Conservation (phyloP, 2,113 vertebrate species). For the Nerophis ophidion region DNA sequence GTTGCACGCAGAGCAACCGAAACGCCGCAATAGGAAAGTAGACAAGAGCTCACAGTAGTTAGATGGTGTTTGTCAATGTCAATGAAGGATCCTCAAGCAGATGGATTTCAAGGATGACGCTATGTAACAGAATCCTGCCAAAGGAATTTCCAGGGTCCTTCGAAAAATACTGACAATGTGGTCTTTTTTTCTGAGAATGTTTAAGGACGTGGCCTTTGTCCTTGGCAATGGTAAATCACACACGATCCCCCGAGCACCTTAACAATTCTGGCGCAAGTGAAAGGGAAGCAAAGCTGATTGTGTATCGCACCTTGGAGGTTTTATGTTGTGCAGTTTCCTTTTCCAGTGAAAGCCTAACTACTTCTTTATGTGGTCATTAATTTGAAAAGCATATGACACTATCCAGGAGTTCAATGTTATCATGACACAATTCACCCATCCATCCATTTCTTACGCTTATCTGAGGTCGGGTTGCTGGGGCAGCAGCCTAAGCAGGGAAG, state of each 20-base stretch:
- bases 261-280: too few species aligned
- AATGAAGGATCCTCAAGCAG: background rate
- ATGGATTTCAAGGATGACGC: constrained; percentile 1
- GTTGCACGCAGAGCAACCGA: constrained; percentile 45
- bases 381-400: background rate
- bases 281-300: too few species aligned
- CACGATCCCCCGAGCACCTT: background rate
- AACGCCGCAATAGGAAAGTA: constrained; percentile 30
- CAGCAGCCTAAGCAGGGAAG: too few species aligned
- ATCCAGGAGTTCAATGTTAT: background rate
- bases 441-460: too few species aligned
- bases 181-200: background rate
- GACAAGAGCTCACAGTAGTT: constrained; percentile 53
- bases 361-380: too few species aligned
- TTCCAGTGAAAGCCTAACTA: too few species aligned
- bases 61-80: constrained; percentile 1
- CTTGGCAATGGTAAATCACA: background rate
- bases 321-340: too few species aligned
- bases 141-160: constrained; percentile 3
- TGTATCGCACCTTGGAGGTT: too few species aligned
- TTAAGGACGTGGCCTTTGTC: background rate
- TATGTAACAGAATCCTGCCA: constrained; percentile 2
- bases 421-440: too few species aligned
- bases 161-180: background rate
- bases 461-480: too few species aligned